Evolutionary conservation across 53 echinoderm and acorn worm genomes (phyloP), one percentile per base, ranked within the genome.

Genomic region (Glandiceps talaboti): DNA sequence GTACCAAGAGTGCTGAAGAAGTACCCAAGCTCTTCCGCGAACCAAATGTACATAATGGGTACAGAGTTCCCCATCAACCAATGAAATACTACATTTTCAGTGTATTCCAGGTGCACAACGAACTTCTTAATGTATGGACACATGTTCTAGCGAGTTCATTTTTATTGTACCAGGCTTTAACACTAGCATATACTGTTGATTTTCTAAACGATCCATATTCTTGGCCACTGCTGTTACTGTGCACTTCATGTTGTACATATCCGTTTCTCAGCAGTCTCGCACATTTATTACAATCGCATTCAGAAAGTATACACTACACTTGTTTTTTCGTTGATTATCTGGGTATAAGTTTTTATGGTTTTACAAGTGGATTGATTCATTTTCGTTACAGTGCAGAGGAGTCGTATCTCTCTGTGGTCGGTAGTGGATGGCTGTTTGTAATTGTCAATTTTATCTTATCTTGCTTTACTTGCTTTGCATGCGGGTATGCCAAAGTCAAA

Each of bases 301-400:
- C 85, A 30, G 90, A 93, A 84, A 78, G 92, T 77, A 89, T 86
- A 27, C 97, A 96, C 78, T 88, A 96, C 77, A 90, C 90, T 1
- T 93, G 92, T 74, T 96, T 90, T 87, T 96, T 89, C 91, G 85
- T 93, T 73, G 97, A 96, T 77, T 96, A 96, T 82, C 73, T 90
- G 29, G 97, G 97, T 0, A 86, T 96, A 83, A 96, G 97, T 77
- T 28, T 96, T 26, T 90, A 90, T 73, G 85, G 91, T 32, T 82
- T 88, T 27, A 84, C 84, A 1, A 88, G 85, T 77, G 91, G 93
- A 1, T 80, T 96, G 77, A 91, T 90, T 0, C 90, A 90, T 31
- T 79, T 88, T 72, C 81, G 90, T 84, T 86, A 92, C 82, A 85
- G 87, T 33, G 81, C 89, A 26, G 85, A 89, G 26, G 87, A 90